Percentiles rank a stretch among this genome's conserved stretches.
Evolutionary conservation across 1,140 invertebrate genomes (phyloP).

Genomic region (Schmidtea mediterranea): DNA sequence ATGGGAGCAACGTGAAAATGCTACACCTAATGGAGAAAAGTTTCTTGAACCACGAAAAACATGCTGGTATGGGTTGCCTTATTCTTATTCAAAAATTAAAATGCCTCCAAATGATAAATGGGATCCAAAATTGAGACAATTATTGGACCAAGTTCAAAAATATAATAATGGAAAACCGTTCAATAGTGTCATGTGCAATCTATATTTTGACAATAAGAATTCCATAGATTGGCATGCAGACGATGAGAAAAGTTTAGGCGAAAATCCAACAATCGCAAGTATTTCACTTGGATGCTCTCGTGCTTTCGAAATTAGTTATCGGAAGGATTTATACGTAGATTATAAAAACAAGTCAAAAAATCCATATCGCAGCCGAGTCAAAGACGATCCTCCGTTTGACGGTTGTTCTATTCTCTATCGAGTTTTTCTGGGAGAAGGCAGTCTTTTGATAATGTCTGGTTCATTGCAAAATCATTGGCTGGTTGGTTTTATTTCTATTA

Average conservation of each 20-base stretch:
- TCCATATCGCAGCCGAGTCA: no score
- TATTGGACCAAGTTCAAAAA: no score
- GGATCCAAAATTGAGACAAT: no score
- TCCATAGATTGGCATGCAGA: conserved; percentile 29
- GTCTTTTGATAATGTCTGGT: no score
- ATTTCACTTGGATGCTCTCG: conserved; percentile 28
- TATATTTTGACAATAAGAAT: conserved; percentile 30
- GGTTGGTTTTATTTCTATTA: no score
- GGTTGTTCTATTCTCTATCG: no score
- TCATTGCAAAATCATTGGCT: no score
- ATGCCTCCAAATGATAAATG: no score
- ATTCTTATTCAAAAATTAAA: conserved; percentile 15
- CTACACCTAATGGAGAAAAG: conserved; percentile 14
- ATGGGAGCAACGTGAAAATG: neutral
- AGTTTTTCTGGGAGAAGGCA: no score
- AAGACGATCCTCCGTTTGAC: no score
- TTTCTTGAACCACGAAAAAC: conserved; percentile 27
- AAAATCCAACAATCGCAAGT: conserved; percentile 28
- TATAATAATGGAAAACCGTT: no score
- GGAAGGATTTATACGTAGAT: conserved; percentile 4
- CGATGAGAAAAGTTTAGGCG: conserved; percentile 24
- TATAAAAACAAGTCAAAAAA: no score
- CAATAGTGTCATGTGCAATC: conserved; percentile 30
- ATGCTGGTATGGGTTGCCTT: conserved; percentile 31
- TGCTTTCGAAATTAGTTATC: conserved; percentile 22